Percentiles rank a stretch among this genome's conserved stretches.
Conservation (phyloP, 2,888 invertebrate species). For the Cyclophora albipunctata region DNA sequence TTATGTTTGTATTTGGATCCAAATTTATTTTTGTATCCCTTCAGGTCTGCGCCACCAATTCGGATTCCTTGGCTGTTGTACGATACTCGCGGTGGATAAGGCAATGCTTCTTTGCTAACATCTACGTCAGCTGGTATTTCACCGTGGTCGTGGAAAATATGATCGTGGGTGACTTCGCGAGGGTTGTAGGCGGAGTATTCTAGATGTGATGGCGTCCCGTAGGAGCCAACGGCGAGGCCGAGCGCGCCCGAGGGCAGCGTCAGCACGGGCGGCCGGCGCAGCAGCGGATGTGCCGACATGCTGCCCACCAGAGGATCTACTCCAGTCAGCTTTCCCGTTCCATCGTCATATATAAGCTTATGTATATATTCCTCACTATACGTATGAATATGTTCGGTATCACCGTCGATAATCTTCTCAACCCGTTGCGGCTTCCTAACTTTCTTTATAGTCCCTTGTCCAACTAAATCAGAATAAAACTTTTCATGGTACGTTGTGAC, state of each 20-base stretch:
- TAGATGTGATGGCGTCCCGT: conserved; percentile 52
- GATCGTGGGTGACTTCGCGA: conserved; percentile 68
- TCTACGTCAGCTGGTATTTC: conserved; percentile 55
- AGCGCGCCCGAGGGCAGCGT: conserved; percentile 42
- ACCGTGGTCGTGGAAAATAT: conserved; percentile 68
- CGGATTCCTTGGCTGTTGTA: conserved; percentile 56
- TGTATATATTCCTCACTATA: conserved; percentile 71
- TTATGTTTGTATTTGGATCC: conserved; percentile 45
- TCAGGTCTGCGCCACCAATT: conserved; percentile 31
- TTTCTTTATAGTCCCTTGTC: conserved; percentile 59
- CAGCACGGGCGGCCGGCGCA: conserved; percentile 43
- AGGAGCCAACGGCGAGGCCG: conserved; percentile 40
- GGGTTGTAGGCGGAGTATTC: conserved; percentile 65
- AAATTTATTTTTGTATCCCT: conserved; percentile 40
- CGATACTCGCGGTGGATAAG: conserved; percentile 49
- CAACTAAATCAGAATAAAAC: conserved; percentile 66
- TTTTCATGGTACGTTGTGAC: conserved; percentile 64
- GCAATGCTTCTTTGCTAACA: conserved; percentile 45
- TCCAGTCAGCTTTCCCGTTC: conserved; percentile 24
- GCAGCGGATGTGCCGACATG: conserved; percentile 43
- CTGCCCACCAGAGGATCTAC: conserved; percentile 37
- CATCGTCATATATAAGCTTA: conserved; percentile 55
- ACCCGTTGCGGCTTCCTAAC: conserved; percentile 64
- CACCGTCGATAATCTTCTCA: conserved; percentile 70
- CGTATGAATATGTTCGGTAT: conserved; percentile 70